Evolutionary conservation across 2,888 invertebrate species (phyloP).

Genomic region (Dusona sp.): DNA sequence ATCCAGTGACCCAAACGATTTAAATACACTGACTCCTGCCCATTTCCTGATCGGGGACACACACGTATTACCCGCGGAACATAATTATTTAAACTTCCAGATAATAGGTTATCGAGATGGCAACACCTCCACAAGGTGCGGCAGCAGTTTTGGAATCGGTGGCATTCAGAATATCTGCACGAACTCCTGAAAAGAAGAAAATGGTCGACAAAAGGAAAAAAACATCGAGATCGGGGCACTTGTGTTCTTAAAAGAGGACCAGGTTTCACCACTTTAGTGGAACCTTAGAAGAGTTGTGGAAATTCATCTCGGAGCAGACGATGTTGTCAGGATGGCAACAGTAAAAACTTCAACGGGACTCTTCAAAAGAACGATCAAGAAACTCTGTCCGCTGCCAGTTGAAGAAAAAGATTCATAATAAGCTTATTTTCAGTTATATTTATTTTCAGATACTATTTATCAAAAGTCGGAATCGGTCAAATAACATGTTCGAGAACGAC

Average conservation of each 20-base stretch:
- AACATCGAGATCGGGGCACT: slow-evolving; percentile 72
- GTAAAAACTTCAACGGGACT: slow-evolving; percentile 72
- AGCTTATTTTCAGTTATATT: too few species aligned
- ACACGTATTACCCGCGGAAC: slow-evolving; percentile 41
- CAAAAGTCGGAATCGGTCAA: too few species aligned
- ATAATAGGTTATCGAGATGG: slow-evolving; percentile 68
- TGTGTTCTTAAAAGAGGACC: slow-evolving; percentile 77
- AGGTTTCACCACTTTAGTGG: slow-evolving; percentile 75
- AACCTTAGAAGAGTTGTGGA: slow-evolving; percentile 71
- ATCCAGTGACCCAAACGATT: slow-evolving; percentile 42
- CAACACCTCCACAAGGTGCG: slow-evolving; percentile 67
- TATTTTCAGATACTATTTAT: too few species aligned
- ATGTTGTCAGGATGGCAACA: slow-evolving; percentile 73
- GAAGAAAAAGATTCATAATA: not conserved
- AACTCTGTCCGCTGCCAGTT: slow-evolving; percentile 71
- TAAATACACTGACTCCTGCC: slow-evolving; percentile 39
- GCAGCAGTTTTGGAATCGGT: slow-evolving; percentile 67
- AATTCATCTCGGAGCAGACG: slow-evolving; percentile 76
- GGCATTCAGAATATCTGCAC: slow-evolving; percentile 64
- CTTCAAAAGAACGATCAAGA: slow-evolving; percentile 58
- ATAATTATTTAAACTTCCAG: slow-evolving; percentile 47
- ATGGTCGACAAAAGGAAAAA: slow-evolving; percentile 48
- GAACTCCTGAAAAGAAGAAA: slow-evolving; percentile 60
- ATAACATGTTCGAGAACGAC: too few species aligned
- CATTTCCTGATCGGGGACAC: slow-evolving; percentile 58